Conservation (phyloP, 2,113 vertebrate genomes). For the Herpailurus yagouaroundi region DNA sequence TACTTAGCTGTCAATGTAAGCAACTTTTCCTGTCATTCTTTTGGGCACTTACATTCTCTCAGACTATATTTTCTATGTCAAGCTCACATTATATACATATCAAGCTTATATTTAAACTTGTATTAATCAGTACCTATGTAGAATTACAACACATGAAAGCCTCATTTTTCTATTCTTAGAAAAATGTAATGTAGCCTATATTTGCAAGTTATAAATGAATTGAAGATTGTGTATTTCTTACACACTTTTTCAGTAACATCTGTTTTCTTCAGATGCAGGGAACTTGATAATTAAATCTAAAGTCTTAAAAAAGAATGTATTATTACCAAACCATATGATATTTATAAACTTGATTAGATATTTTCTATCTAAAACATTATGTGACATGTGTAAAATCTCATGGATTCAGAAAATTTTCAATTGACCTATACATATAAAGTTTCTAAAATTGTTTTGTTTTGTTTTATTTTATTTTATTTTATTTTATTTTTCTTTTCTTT, state of each 20-base stretch:
- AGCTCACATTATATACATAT: neutral
- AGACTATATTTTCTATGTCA: neutral
- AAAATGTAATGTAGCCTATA: neutral
- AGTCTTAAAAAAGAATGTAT: constrained; percentile 20
- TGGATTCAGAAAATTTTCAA: neutral
- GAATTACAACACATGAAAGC: neutral
- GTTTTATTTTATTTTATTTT: too few relatives aligned
- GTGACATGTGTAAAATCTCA: neutral
- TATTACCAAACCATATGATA: neutral
- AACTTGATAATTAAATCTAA: constrained; percentile 43
- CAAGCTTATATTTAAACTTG: neutral
- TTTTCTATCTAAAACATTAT: constrained; percentile 15
- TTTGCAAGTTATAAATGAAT: constrained; percentile 21
- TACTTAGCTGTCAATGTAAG: neutral
- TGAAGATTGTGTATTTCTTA: constrained; percentile 9
- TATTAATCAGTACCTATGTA: neutral
- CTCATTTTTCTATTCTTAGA: neutral
- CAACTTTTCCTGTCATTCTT: neutral
- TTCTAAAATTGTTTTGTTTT: constrained; percentile 26
- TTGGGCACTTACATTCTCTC: neutral
- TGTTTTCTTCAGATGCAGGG: neutral
- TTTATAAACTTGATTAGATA: constrained; percentile 21
- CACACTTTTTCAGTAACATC: neutral
- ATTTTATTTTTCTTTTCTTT: too few relatives aligned
- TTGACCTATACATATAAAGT: neutral